Conservation (phyloP, 2,888 invertebrate genomes). For the Myathropa florea region DNA sequence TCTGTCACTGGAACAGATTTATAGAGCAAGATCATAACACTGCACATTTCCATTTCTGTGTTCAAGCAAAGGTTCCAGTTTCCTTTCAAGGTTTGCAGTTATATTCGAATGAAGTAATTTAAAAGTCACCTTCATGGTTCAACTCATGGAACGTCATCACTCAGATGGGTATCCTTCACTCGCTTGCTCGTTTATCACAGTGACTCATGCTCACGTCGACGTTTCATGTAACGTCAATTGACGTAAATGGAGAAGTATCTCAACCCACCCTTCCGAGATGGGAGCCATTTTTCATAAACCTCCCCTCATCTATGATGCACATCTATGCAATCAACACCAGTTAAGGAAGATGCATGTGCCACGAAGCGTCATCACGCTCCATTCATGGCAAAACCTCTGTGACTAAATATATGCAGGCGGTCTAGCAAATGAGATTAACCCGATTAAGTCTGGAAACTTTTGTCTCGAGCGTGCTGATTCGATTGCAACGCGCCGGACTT, state of each 20-base stretch:
- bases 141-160: too few relatives aligned
- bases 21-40: too few relatives aligned
- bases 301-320: conserved; percentile 14
- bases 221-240: neutral
- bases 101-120: neutral
- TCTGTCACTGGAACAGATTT: too few relatives aligned
- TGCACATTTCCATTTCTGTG: too few relatives aligned
- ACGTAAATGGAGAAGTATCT: neutral
- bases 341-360: neutral
- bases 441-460: conserved; percentile 44
- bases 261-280: neutral
- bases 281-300: neutral
- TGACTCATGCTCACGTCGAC: neutral
- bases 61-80: neutral
- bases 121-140: neutral
- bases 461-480: conserved; percentile 33
- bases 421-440: conserved; percentile 46
- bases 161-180: neutral
- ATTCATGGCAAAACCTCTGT: neutral
- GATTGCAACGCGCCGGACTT: conserved; percentile 8
- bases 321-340: conserved; percentile 35
- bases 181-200: neutral
- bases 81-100: neutral
- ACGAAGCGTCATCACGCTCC: conserved; percentile 14
- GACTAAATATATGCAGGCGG: neutral